Base-by-base conservation (phyloP, 1,140 invertebrate genomes). In the Drosophila simulans region DNA sequence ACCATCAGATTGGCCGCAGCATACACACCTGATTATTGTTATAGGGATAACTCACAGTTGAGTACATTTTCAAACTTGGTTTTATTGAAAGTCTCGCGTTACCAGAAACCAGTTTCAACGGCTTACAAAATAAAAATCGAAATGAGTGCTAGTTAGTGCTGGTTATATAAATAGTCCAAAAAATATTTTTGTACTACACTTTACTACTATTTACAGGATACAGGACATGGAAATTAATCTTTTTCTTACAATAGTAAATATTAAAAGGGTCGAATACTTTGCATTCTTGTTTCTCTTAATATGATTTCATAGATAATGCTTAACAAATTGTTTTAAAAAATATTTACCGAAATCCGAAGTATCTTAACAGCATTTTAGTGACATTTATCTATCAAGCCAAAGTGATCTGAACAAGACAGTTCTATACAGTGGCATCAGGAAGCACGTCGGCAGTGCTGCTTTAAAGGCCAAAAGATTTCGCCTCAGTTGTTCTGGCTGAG, bases 401-500 rank as follows among this genome's bases (percentile, higher is more conserved):
- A 34, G 51, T 13, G 60, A 68, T 65, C 27, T 7, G 45, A 43
- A 13, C 15, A 10, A 27, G 20, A 4, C 5, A 7, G 3, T 39
- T 39, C 12, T 13, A 13, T 17, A 22, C 52, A 56, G 57, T 52
- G 51, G 39, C 25, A 46, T 25, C 45, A 51, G 49, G 62, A 70
- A 66, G 53, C 48, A 52, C 55, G 53, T 31, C 45, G 43, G 40
- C 56, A 43, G 45, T 27, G 52, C 43, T 48, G 37, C 51, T 71
- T 70, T 55, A 59, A 56, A 60, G 65, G 65, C 65, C 43, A 48
- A 84, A 80, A 74, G 81, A 80, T 85, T 77, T 22, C 20, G 20
- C 39, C 57, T 54, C 63, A 80, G 73, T 85, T 80, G 77, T 73
- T 76, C 55, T 68, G 64, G 63, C 22, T 69, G 17, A 70, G 82